Evolutionary conservation across 2,888 invertebrate genomes (phyloP).

Genomic region (Drosophila setosimentum): DNA sequence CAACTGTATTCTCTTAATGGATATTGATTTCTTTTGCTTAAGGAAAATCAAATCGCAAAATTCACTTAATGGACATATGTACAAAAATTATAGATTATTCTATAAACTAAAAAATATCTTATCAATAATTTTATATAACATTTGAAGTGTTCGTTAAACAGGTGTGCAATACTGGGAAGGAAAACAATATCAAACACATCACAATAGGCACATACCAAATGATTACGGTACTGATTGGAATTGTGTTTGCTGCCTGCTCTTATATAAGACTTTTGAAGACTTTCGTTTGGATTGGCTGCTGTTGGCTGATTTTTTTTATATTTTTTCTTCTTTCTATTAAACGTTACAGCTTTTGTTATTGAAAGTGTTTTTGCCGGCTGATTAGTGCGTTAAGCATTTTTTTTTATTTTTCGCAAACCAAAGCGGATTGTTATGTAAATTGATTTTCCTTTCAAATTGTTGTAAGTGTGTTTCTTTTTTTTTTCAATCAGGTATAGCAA

Average conservation of each 20-base stretch:
- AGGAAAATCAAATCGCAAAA: not conserved
- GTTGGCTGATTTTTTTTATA: slow-evolving; percentile 17
- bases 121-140: slow-evolving; percentile 1
- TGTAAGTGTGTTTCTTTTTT: not conserved
- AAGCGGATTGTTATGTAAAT: slow-evolving; percentile 64
- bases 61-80: not conserved
- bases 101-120: not conserved
- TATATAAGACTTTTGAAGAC: slow-evolving; percentile 53
- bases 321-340: slow-evolving; percentile 43
- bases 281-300: slow-evolving; percentile 37
- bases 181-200: slow-evolving; percentile 41
- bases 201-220: slow-evolving; percentile 41
- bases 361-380: slow-evolving; percentile 48
- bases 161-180: not conserved
- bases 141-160: not conserved
- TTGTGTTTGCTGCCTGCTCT: slow-evolving; percentile 20
- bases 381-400: slow-evolving; percentile 67
- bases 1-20: not conserved
- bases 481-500: slow-evolving; percentile 13
- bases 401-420: slow-evolving; percentile 58
- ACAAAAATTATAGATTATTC: not conserved
- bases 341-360: slow-evolving; percentile 62
- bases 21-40: slow-evolving; percentile 3
- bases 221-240: slow-evolving; percentile 62
- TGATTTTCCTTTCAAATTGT: slow-evolving; percentile 37